phyloP scores from a whole-genome alignment of 2,888 invertebrate species.

The Sinodicranocentrus sp. region DNA sequence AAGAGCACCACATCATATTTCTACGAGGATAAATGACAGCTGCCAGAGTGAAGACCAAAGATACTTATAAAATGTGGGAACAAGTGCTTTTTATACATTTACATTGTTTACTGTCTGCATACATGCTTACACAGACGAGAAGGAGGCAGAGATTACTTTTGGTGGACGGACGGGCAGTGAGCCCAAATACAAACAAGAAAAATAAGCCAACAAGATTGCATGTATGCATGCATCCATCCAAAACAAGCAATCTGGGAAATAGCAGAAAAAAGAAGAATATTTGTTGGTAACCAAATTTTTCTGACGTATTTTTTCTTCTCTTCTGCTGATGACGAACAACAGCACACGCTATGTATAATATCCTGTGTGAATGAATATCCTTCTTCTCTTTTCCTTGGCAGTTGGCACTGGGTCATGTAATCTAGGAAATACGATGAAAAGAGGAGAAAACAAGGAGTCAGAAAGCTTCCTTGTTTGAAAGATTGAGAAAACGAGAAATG shows the following conservation, averaged over 20 bases:
- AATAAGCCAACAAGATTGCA: neutral
- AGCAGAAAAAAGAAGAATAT: slow-evolving; percentile 21
- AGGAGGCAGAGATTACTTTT: slow-evolving; percentile 58
- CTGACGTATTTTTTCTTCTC: slow-evolving; percentile 4
- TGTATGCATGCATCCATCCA: neutral
- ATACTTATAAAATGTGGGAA: slow-evolving; percentile 19
- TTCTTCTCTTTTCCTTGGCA: slow-evolving; percentile 7
- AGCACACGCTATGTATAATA: neutral
- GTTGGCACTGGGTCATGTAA: slow-evolving; percentile 62
- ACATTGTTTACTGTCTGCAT: neutral
- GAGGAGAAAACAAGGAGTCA: slow-evolving; percentile 21
- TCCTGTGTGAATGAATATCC: neutral
- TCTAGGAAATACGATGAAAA: slow-evolving; percentile 10
- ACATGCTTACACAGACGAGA: neutral
- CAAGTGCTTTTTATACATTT: slow-evolving; percentile 21
- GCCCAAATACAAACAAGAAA: slow-evolving; percentile 33
- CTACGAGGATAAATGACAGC: slow-evolving; percentile 63
- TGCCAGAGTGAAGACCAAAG: slow-evolving; percentile 51
- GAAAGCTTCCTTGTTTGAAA: slow-evolving; percentile 28
- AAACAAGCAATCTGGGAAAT: slow-evolving; percentile 48
- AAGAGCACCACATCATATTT: slow-evolving; percentile 49
- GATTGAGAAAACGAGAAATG: slow-evolving; percentile 56
- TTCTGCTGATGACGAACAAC: neutral
- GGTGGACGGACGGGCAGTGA: slow-evolving; percentile 38
- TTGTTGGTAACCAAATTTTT: slow-evolving; percentile 44